Percentiles rank a stretch among this genome's conserved stretches.
phyloP scores from a whole-genome alignment of 2,888 invertebrate genomes.

The Hesperia comma region DNA sequence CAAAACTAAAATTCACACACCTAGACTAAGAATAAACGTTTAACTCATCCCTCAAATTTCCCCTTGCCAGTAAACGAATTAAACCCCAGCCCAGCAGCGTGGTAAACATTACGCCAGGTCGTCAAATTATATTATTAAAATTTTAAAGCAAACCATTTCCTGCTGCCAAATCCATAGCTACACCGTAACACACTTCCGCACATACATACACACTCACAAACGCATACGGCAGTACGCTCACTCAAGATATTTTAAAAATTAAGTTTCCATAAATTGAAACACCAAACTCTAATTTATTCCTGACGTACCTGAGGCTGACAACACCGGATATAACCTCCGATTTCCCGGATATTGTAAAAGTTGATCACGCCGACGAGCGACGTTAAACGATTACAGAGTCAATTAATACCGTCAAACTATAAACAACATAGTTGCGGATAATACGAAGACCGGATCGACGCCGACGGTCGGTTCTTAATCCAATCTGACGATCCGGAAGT shows the following conservation, averaged over 20 bases:
- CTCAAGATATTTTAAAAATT: not conserved
- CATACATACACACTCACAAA: no score
- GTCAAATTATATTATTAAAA: no score
- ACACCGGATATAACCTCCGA: not conserved
- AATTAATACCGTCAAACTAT: conserved; percentile 6
- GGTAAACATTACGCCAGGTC: no score
- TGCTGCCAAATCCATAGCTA: no score
- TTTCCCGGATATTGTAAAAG: conserved; percentile 6
- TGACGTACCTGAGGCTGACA: not conserved
- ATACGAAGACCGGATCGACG: not conserved
- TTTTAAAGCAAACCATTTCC: no score
- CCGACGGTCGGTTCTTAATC: conserved; percentile 26
- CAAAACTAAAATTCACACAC: no score
- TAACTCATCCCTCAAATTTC: no score
- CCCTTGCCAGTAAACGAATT: no score
- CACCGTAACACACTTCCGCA: no score
- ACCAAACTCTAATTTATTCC: not conserved
- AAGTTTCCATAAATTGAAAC: not conserved
- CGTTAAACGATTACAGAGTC: not conserved
- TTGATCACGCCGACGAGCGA: not conserved
- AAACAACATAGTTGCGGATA: not conserved
- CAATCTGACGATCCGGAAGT: conserved; percentile 34
- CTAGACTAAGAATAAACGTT: no score
- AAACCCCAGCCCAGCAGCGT: no score
- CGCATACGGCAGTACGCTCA: no score